Base-by-base conservation (phyloP, 2,113 vertebrate species). In the Chelonoidis abingdonii region DNA sequence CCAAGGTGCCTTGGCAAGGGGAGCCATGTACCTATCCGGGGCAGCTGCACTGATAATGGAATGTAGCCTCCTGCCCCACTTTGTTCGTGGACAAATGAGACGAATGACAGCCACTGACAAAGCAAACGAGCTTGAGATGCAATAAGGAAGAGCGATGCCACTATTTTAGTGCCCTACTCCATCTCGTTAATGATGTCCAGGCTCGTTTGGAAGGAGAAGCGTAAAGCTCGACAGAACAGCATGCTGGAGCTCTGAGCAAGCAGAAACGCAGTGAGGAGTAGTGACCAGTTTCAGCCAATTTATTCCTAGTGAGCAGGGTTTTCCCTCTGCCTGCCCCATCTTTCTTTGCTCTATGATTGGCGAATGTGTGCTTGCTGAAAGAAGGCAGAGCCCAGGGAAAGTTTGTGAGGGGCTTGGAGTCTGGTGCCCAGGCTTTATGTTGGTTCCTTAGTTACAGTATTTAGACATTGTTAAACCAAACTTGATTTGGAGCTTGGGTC, bases 261-360 rank as follows among this genome's bases (percentile, higher is more conserved):
- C 35, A 87, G 93, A 85, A 96, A 92, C 92, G 27, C 57, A 4
- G 93, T 72, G n/a, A 50, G 83, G 52, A 84, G 57, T 85, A 94
- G 89, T 62, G 92, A 96, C 94, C 80, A 89, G 72, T 92, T 88
- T 90, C 78, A 82, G 78, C 56, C 91, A 82, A 86, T 88, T 50
- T 86, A 93, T 96, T 80, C 56, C 0, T 62, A 92, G 65, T 87
- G 92, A 92, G 65, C 88, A 87, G 54, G 89, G 14, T 82, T 90
- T 25, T 56, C 72, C 19, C 72, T 86, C 75, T 93, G n/a, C 93
- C 94, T 95, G 62, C 47, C 24, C 88, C 88, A 52, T 6, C 25
- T 93, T 69, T 82, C 80, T 92, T 83, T 88, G 31, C 83, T 82
- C 81, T 78, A 88, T 91, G 85, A 92, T 76, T 86, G 59, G 52